Percentiles rank a stretch among this genome's conserved stretches.
phyloP scores from a whole-genome alignment of 2,113 vertebrate genomes.

The Brachionichthys hirsutus region DNA sequence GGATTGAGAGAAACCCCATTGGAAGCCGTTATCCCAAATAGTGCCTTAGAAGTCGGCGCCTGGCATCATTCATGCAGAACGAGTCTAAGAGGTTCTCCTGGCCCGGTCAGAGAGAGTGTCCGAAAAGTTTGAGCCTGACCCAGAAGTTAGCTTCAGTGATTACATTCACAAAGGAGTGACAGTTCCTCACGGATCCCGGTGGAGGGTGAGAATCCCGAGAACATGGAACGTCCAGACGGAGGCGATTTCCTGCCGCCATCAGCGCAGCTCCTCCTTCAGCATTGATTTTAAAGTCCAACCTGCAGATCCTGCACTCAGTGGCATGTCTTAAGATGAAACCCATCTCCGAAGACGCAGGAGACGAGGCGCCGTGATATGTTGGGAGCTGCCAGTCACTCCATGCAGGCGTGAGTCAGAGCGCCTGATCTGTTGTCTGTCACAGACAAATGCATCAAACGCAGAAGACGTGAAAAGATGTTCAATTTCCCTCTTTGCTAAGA shows the following conservation, averaged over 20 bases:
- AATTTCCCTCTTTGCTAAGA: slow-evolving; percentile 65
- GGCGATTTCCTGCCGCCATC: slow-evolving; percentile 30
- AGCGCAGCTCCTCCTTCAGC: slow-evolving; percentile 18
- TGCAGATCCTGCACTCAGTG: slow-evolving; percentile 37
- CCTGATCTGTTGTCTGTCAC: slow-evolving; percentile 72
- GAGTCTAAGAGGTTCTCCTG: too few species aligned
- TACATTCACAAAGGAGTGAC: not conserved
- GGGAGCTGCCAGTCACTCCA: slow-evolving; percentile 68
- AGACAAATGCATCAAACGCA: slow-evolving; percentile 60
- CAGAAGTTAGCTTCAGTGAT: not conserved
- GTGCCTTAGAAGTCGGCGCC: slow-evolving; percentile 51
- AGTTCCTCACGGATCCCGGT: not conserved
- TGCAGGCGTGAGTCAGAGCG: slow-evolving; percentile 60
- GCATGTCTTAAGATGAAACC: slow-evolving; percentile 51
- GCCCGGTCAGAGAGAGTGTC: slow-evolving; percentile 47
- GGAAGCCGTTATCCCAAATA: slow-evolving; percentile 60
- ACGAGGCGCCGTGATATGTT: slow-evolving; percentile 61
- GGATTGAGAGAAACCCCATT: slow-evolving; percentile 55
- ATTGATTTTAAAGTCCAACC: slow-evolving; percentile 63
- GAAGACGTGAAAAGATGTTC: slow-evolving; percentile 72
- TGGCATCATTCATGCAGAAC: slow-evolving; percentile 65
- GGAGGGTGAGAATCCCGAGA: too few species aligned
- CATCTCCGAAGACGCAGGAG: slow-evolving; percentile 52
- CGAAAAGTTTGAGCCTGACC: slow-evolving; percentile 31
- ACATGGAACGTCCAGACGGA: not conserved